phyloP scores from a whole-genome alignment of 2,113 vertebrate species.

The Fukomys damarensis region DNA sequence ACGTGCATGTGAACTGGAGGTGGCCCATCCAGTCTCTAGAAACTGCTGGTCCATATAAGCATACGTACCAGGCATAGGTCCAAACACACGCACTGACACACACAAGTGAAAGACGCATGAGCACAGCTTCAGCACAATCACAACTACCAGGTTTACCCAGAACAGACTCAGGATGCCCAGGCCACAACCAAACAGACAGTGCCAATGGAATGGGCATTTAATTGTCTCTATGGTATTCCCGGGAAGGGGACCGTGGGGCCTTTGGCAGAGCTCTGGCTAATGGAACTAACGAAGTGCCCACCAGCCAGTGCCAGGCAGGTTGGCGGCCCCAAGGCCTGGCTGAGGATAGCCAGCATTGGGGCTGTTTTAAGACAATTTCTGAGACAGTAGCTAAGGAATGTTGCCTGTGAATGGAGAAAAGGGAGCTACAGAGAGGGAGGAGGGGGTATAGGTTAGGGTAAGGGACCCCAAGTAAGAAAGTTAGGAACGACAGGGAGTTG shows the following conservation, averaged over 20 bases:
- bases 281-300: slow-evolving; percentile 45
- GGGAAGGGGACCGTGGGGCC: slow-evolving; percentile 56
- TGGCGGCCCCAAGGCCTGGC: slow-evolving; percentile 62
- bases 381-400: slow-evolving; percentile 66
- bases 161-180: background rate
- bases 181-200: slow-evolving; percentile 59
- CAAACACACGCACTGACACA: background rate
- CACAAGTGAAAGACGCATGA: background rate
- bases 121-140: background rate
- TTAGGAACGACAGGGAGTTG: slow-evolving; percentile 48
- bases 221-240: slow-evolving; percentile 61
- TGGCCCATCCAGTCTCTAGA: background rate
- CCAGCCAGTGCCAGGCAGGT: slow-evolving; percentile 64
- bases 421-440: background rate
- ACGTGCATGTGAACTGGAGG: background rate
- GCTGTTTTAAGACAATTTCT: slow-evolving; percentile 69
- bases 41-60: background rate
- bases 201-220: slow-evolving; percentile 76
- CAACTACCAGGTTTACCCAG: background rate
- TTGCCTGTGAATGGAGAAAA: slow-evolving; percentile 36
- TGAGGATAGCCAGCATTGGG: slow-evolving; percentile 37
- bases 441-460: background rate
- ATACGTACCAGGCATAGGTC: background rate
- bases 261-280: slow-evolving; percentile 72
- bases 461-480: slow-evolving; percentile 21